A percentile compares a stretch with the other conserved stretches of the same genome.
Conservation (phyloP, 2,888 invertebrate genomes). For the Hirtodrosophila alboralis region DNA sequence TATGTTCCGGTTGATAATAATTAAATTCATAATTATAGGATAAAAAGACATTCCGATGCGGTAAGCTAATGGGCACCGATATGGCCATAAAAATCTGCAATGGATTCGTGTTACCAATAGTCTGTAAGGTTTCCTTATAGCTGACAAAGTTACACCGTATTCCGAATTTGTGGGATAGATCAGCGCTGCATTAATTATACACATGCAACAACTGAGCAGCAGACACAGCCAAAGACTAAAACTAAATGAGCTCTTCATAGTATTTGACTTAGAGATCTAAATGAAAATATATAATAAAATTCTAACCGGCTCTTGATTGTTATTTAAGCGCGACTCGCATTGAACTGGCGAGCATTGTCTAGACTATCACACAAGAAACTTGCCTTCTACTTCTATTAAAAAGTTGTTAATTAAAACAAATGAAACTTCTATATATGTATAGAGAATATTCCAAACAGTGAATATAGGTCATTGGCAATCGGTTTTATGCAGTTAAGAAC, state of each 20-base stretch:
- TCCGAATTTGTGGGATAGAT: constrained; percentile 69
- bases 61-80: constrained; percentile 88
- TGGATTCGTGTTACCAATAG: not conserved
- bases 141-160: constrained; percentile 59
- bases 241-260: constrained; percentile 10
- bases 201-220: not conserved
- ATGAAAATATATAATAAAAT: not conserved
- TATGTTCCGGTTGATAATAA: constrained; percentile 87
- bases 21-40: constrained; percentile 91
- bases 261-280: not conserved
- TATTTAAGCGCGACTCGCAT: constrained; percentile 22
- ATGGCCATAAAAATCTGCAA: constrained; percentile 89
- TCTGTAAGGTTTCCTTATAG: not conserved
- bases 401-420: constrained; percentile 63
- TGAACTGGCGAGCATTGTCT: constrained; percentile 22
- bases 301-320: constrained; percentile 4
- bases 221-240: constrained; percentile 6
- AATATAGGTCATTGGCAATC: constrained; percentile 37
- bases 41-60: constrained; percentile 88
- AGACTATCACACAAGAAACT: constrained; percentile 44
- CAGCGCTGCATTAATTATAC: constrained; percentile 24
- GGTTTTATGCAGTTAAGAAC: constrained; percentile 54
- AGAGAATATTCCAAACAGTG: constrained; percentile 2
- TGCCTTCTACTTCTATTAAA: constrained; percentile 20
- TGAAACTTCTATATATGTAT: not conserved